Percentiles rank a stretch among this genome's conserved stretches.
phyloP scores from a whole-genome alignment of 2,797 vertebrate species.

The Spea hammondii region DNA sequence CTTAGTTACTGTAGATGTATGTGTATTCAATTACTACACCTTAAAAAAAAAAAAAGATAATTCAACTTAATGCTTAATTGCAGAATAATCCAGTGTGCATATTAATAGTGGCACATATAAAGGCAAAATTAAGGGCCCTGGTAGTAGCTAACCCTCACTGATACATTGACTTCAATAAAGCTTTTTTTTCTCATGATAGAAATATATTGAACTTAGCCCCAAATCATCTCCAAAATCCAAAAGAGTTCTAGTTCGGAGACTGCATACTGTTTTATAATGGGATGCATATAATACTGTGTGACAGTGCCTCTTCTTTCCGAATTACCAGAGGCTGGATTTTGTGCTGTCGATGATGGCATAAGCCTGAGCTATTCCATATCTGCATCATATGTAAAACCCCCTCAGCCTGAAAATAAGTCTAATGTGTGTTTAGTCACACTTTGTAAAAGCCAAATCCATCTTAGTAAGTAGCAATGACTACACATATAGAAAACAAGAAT shows the following conservation, averaged over 20 bases:
- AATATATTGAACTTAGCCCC: no score
- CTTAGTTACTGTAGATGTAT: no score
- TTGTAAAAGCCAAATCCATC: slow-evolving; percentile 31
- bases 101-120: no score
- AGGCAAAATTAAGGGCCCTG: no score
- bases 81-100: no score
- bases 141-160: no score
- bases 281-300: slow-evolving; percentile 34
- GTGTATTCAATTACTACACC: no score
- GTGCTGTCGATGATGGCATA: slow-evolving; percentile 20
- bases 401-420: slow-evolving; percentile 39
- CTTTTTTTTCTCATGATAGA: no score
- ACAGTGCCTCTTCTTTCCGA: slow-evolving; percentile 24
- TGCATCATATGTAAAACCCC: slow-evolving; percentile 38
- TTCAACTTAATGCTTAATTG: no score
- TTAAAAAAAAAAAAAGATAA: no score
- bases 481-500: slow-evolving; percentile 19
- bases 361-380: slow-evolving; percentile 21
- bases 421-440: slow-evolving; percentile 46
- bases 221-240: no score
- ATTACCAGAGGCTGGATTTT: slow-evolving; percentile 24
- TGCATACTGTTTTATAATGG: slow-evolving; percentile 32
- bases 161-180: no score
- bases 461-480: slow-evolving; percentile 32
- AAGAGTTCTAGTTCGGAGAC: neutral